phyloP scores from a whole-genome alignment of 2,113 vertebrate species.

The Gavia stellata region DNA sequence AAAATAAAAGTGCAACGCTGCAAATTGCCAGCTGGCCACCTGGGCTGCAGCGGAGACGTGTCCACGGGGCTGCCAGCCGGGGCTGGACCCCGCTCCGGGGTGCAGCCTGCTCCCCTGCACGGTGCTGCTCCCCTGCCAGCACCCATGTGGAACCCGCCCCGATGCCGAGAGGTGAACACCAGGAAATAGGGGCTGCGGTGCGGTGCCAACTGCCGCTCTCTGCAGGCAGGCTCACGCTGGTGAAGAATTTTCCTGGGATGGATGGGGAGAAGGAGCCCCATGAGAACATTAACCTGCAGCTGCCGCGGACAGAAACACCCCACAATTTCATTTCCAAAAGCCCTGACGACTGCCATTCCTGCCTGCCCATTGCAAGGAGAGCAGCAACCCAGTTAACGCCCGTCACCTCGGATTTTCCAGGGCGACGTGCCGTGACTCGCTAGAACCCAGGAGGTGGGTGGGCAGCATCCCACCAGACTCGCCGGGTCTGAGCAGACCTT shows the following conservation, averaged over 20 bases:
- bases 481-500: background rate
- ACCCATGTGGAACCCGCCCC: background rate
- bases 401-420: fast-evolving
- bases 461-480: fast-evolving
- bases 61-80: background rate
- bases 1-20: background rate
- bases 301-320: background rate
- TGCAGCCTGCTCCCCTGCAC: background rate
- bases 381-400: background rate
- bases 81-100: background rate
- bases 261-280: background rate
- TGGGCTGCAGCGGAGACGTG: background rate
- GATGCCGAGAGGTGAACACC: fast-evolving
- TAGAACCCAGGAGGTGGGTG: background rate
- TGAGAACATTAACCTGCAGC: background rate
- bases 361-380: background rate
- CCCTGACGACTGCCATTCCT: background rate
- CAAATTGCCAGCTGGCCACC: fast-evolving
- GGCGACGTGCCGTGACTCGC: fast-evolving
- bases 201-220: no score
- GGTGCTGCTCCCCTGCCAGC: background rate
- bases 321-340: background rate
- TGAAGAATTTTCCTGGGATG: fast-evolving
- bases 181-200: fast-evolving
- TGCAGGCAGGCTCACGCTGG: no score